A percentile compares a stretch with the other conserved stretches of the same genome.
These are phyloP conservation scores for Camponotus pennsylvanicus DNA, from an alignment of 1,140 invertebrate genomes.

Conservation along the genomic window DNA sequence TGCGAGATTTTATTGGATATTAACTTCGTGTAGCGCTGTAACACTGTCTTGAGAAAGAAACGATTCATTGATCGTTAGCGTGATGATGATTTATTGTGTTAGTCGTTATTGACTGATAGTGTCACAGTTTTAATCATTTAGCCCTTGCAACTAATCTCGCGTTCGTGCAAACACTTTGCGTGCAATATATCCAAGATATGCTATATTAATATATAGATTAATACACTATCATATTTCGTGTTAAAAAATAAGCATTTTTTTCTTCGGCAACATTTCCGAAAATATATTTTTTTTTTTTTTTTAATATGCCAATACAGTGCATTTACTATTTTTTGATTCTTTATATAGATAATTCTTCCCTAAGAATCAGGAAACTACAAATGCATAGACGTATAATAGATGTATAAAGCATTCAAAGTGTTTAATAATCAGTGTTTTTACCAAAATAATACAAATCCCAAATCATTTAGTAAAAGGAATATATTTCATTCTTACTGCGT, in stretches of 20 bases:
- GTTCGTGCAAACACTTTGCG: conserved; percentile 38
- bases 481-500: not conserved
- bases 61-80: conserved; percentile 21
- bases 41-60: conserved; percentile 20
- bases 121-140: conserved; percentile 27
- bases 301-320: no score
- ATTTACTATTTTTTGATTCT: no score
- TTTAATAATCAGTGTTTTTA: conserved; percentile 18
- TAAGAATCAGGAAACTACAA: no score
- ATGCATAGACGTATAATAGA: no score
- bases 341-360: no score
- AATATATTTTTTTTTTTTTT: no score
- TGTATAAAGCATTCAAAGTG: not conserved
- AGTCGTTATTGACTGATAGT: not conserved
- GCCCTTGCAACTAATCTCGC: conserved; percentile 14
- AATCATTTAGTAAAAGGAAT: not conserved
- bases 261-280: no score
- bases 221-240: not conserved
- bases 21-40: conserved; percentile 66
- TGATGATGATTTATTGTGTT: conserved; percentile 51
- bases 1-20: conserved; percentile 16
- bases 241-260: no score
- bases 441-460: not conserved
- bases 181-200: not conserved
- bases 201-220: not conserved